Evolutionary conservation across 2,797 vertebrate genomes (phyloP).

Genomic region (Peromyscus attwateri): DNA sequence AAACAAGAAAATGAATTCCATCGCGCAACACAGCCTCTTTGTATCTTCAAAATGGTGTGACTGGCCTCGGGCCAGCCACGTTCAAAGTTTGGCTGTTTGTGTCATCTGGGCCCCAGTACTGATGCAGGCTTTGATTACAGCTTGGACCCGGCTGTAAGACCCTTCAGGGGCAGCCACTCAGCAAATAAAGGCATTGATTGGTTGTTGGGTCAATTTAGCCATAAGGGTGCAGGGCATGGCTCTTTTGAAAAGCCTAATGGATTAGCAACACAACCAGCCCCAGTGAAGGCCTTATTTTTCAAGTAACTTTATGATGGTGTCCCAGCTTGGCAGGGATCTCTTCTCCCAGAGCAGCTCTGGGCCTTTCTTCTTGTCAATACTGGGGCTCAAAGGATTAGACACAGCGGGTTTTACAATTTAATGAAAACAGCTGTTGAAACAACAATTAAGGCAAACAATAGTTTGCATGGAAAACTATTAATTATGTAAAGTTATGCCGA

Average conservation of each 20-base stretch:
- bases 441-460: slow-evolving; percentile 90
- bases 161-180: slow-evolving; percentile 90
- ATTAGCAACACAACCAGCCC: slow-evolving; percentile 90
- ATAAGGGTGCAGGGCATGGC: slow-evolving; percentile 88
- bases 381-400: slow-evolving; percentile 89
- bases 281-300: slow-evolving; percentile 89
- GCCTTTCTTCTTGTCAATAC: slow-evolving; percentile 89
- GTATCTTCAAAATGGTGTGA: slow-evolving; percentile 92
- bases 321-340: slow-evolving; percentile 87
- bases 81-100: slow-evolving; percentile 91
- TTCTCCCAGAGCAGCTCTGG: slow-evolving; percentile 87
- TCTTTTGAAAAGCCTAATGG: slow-evolving; percentile 90
- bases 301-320: slow-evolving; percentile 88
- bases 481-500: slow-evolving; percentile 90
- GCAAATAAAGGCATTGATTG: slow-evolving; percentile 91
- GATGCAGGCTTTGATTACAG: slow-evolving; percentile 90
- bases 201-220: slow-evolving; percentile 91
- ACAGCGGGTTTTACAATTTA: slow-evolving; percentile 90
- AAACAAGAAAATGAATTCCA: slow-evolving; percentile 94
- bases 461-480: slow-evolving; percentile 89
- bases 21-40: slow-evolving; percentile 92
- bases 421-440: slow-evolving; percentile 91
- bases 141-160: slow-evolving; percentile 89
- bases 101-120: slow-evolving; percentile 89
- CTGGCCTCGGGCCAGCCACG: slow-evolving; percentile 89